Base-by-base conservation (phyloP, 2,113 vertebrate genomes). In the Chamaea fasciata region DNA sequence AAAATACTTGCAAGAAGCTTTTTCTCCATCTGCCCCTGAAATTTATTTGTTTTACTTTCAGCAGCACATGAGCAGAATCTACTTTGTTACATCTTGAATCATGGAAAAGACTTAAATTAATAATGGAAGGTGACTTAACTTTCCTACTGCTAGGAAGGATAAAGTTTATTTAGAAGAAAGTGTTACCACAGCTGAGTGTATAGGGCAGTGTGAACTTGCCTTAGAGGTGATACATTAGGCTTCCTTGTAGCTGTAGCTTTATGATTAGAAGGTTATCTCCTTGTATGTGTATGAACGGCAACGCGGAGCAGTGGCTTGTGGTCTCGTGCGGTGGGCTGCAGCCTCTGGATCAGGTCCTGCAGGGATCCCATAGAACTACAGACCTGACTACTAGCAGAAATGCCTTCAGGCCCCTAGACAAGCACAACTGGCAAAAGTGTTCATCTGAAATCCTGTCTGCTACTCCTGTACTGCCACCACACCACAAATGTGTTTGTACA, bases 261-360 rank as follows among this genome's bases (percentile, higher is more conserved):
- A 7, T 7, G 15, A 39, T 62, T 49, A 4, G 41, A 19, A 42
- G 26, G 46, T 62, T 8, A 53, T 63, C 53, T 49, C 9, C 26
- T 64, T 56, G 15, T 26, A 6, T 52, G 9, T 83, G 47, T 18
- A 41, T 27, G 37, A 69, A 28, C 3, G 3, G 35, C 26, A 60
- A 6, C 7, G 4, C 0, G 0, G 46, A 37, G 20, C 0, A 0
- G 6, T 79, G 37, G 10, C 24, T 76, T 46, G 4, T 41, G 76
- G 16, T 65, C 14, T 68, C 9, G 2, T 23, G 13, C 60, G 41
- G 4, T 33, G 7, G 1, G 2, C 20, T 49, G 59, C 11, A 69
- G 31, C 39, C 47, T 44, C 26, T 37, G 31, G 7, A 21, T 53
- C 5, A 3, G 14, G 10, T 64, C 11, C 30, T 78, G 46, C 33